A percentile compares a stretch with the other conserved stretches of the same genome.
phyloP scores from a whole-genome alignment of 2,113 vertebrate genomes.

The Lepus europaeus region DNA sequence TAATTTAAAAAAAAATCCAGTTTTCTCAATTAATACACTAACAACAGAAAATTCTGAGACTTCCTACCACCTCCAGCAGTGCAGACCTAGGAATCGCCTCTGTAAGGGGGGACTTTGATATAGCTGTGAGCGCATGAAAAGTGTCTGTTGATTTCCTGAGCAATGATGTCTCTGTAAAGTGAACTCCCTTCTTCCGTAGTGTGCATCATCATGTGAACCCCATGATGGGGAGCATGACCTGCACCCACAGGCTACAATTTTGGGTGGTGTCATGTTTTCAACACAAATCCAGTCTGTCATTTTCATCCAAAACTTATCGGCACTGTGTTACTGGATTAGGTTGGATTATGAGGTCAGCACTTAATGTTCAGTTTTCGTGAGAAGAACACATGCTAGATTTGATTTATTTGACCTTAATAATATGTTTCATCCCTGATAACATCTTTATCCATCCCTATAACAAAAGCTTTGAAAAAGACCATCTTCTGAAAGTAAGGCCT shows the following conservation, averaged over 20 bases:
- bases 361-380: not conserved
- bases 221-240: not conserved
- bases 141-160: not conserved
- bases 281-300: not conserved
- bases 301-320: not conserved
- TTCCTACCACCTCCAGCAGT: not conserved
- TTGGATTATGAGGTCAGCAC: not conserved
- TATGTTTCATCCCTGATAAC: not conserved
- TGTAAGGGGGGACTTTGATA: not conserved
- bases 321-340: not conserved
- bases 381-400: not conserved
- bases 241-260: not conserved
- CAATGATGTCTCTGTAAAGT: not conserved
- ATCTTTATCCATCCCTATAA: not conserved
- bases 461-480: not conserved
- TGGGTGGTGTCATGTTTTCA: not conserved
- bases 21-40: not conserved
- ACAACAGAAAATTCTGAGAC: not conserved
- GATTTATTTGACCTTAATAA: slow-evolving; percentile 12
- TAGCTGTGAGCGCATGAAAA: not conserved
- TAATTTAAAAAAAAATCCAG: not conserved
- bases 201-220: not conserved
- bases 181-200: not conserved
- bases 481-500: not conserved
- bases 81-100: not conserved